Percentiles rank a stretch among this genome's conserved stretches.
These are phyloP conservation scores for Geopemphigus sp. DNA, from an alignment of 1,140 invertebrate species.

Conservation along the genomic window DNA sequence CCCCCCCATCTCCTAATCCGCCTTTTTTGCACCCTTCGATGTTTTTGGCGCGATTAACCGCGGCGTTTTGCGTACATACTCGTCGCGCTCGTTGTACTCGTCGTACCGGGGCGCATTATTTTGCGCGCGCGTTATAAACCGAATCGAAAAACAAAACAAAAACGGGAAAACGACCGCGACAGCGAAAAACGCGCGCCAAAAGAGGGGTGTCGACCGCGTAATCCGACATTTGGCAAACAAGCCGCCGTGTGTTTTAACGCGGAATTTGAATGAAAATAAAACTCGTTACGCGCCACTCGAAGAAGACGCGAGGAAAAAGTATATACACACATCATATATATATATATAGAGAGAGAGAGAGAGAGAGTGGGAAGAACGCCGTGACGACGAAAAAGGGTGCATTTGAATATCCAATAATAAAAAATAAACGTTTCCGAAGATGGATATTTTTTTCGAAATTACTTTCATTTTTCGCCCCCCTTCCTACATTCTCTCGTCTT, in stretches of 20 bases:
- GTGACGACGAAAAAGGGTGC: background rate
- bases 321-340: too few species aligned
- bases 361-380: background rate
- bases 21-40: background rate
- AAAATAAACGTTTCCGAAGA: conserved; percentile 48
- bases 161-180: conserved; percentile 3
- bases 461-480: conserved; percentile 34
- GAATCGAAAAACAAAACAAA: background rate
- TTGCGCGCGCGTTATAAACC: background rate
- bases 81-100: background rate
- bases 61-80: background rate
- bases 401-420: conserved; percentile 50
- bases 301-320: background rate
- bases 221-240: conserved; percentile 34
- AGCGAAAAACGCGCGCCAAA: conserved; percentile 21
- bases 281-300: conserved; percentile 46
- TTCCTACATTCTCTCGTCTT: too few species aligned
- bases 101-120: too few species aligned
- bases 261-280: conserved; percentile 47
- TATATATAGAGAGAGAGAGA: too few species aligned
- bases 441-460: conserved; percentile 47
- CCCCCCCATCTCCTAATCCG: too few species aligned
- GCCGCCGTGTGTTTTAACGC: conserved; percentile 37
- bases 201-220: conserved; percentile 24
- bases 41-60: background rate